Evolutionary conservation across 1,140 invertebrate genomes (phyloP).

Genomic region (Plodia interpunctella): DNA sequence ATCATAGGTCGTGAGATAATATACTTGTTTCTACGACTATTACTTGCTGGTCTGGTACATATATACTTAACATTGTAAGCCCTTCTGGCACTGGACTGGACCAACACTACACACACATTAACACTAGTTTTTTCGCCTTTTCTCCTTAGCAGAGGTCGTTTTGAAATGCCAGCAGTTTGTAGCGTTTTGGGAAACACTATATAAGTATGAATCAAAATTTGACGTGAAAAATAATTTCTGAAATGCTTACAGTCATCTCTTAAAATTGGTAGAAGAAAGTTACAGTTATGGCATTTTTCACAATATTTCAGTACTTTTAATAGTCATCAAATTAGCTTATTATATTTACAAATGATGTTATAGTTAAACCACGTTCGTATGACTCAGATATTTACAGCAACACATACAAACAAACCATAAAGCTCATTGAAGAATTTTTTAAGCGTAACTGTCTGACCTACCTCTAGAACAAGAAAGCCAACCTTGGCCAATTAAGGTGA

Average conservation of each 20-base stretch:
- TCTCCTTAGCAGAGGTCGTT: no score
- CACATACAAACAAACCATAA: constrained; percentile 11
- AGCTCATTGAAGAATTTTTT: constrained; percentile 17
- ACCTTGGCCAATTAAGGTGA: constrained; percentile 45
- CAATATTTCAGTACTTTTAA: constrained; percentile 30
- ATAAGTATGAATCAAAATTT: no score
- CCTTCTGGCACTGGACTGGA: no score
- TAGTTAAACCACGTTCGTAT: constrained; percentile 28
- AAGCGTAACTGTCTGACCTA: constrained; percentile 12
- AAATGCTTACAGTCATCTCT: no score
- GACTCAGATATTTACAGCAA: constrained; percentile 25
- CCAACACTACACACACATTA: no score
- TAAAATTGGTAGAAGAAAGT: constrained; percentile 13
- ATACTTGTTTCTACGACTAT: neutral
- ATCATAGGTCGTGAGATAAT: neutral
- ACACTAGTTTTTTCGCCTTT: no score
- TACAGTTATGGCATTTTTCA: constrained; percentile 26
- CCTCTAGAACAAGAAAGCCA: constrained; percentile 20
- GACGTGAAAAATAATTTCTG: no score
- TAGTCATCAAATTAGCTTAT: constrained; percentile 20
- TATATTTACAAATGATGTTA: constrained; percentile 26
- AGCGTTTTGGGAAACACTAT: no score
- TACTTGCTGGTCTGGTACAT: neutral
- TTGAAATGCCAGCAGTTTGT: no score
- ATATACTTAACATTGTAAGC: neutral